Percentiles rank a stretch among this genome's conserved stretches.
These are phyloP conservation scores for Charadrius vociferus DNA, from an alignment of 2,113 vertebrate species.

Conservation along the genomic window DNA sequence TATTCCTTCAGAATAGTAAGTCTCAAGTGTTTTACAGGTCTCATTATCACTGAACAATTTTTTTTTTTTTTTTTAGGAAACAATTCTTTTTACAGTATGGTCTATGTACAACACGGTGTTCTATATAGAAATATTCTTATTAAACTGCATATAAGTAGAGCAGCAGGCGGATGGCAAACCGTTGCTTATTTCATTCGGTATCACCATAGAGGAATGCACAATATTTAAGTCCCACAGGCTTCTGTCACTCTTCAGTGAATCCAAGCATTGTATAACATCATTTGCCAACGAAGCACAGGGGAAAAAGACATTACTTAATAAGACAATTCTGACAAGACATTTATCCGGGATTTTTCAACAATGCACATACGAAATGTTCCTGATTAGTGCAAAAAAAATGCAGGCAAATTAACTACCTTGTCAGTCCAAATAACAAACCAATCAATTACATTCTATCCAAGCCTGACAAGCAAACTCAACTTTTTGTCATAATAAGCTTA, in stretches of 20 bases:
- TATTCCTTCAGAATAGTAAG: conserved; percentile 52
- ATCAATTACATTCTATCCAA: conserved; percentile 78
- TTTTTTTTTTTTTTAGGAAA: conserved; percentile 33
- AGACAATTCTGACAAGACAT: conserved; percentile 79
- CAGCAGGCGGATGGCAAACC: conserved; percentile 42
- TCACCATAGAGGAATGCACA: conserved; percentile 44
- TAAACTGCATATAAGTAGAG: conserved; percentile 32
- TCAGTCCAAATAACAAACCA: conserved; percentile 78
- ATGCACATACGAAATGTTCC: conserved; percentile 73
- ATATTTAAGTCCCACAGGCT: conserved; percentile 73
- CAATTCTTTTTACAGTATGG: conserved; percentile 54
- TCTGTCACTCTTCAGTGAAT: conserved; percentile 76
- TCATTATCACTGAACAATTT: conserved; percentile 50
- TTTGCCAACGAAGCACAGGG: conserved; percentile 74
- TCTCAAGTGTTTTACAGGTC: conserved; percentile 59
- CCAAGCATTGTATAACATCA: conserved; percentile 73
- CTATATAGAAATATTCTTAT: conserved; percentile 52
- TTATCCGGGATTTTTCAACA: conserved; percentile 75
- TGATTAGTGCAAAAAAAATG: conserved; percentile 72
- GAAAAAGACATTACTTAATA: conserved; percentile 78
- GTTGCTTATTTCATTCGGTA: conserved; percentile 54
- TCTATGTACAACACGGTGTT: conserved; percentile 46
- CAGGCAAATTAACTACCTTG: conserved; percentile 79
- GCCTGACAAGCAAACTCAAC: conserved; percentile 75
- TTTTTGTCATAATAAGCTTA: conserved; percentile 75